Percentiles rank a stretch among this genome's conserved stretches.
phyloP scores from a whole-genome alignment of 2,888 invertebrate species.

The Polydrusus tereticollis region DNA sequence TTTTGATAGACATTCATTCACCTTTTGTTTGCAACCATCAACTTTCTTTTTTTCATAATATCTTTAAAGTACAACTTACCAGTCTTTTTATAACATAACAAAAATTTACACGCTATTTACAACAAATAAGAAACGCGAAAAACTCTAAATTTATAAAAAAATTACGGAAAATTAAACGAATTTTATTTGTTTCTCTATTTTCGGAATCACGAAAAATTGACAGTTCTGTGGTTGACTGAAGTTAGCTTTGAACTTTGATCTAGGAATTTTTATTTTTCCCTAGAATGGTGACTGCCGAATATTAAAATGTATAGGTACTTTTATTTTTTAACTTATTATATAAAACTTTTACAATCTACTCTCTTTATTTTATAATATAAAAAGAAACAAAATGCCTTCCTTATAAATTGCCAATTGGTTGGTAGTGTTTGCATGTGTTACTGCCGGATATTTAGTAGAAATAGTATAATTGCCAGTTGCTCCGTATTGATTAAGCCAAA shows the following conservation, averaged over 20 bases:
- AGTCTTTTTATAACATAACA: constrained; percentile 63
- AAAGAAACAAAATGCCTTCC: too few species aligned
- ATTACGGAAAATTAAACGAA: constrained; percentile 59
- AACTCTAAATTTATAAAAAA: constrained; percentile 63
- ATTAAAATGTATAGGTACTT: too few species aligned
- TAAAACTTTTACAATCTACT: too few species aligned
- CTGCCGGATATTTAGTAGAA: too few species aligned
- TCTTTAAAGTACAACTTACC: constrained; percentile 56
- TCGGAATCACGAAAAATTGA: constrained; percentile 63
- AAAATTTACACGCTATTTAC: constrained; percentile 60
- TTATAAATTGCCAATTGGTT: too few species aligned
- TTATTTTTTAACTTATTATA: too few species aligned
- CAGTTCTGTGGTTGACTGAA: constrained; percentile 54
- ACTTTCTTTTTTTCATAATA: constrained; percentile 46
- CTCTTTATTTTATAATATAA: too few species aligned
- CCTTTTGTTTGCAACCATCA: constrained; percentile 60
- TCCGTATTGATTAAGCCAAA: too few species aligned
- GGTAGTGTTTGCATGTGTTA: too few species aligned
- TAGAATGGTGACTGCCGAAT: not conserved
- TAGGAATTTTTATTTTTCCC: constrained; percentile 28
- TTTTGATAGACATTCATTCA: constrained; percentile 59
- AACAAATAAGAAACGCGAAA: constrained; percentile 57
- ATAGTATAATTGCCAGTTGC: too few species aligned
- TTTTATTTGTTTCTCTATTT: constrained; percentile 61
- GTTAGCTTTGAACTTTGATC: constrained; percentile 17